Conservation (phyloP, 92 coral and sea anemone genomes). For the Muricea muricata region DNA sequence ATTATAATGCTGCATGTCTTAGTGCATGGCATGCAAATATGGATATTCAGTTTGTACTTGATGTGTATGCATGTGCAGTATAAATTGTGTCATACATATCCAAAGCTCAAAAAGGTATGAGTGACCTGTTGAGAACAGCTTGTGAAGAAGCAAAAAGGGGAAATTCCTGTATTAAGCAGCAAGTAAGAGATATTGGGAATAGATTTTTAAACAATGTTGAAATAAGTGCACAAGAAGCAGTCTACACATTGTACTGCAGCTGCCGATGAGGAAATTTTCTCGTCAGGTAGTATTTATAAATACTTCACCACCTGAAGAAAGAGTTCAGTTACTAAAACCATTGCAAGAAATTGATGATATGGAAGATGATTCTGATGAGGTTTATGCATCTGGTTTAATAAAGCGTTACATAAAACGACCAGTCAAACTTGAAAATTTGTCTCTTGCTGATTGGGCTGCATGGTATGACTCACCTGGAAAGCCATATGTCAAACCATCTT, state of each 20-base stretch:
- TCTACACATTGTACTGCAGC: too few relatives aligned
- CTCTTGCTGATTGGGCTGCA: slow-evolving; percentile 61
- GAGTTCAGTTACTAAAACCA: background rate
- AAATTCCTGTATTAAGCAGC: slow-evolving; percentile 18
- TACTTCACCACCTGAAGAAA: background rate
- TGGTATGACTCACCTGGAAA: slow-evolving; percentile 65
- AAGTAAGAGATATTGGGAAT: slow-evolving; percentile 6
- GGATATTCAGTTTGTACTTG: slow-evolving; percentile 16
- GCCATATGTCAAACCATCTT: slow-evolving; percentile 59
- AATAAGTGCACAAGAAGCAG: too few relatives aligned
- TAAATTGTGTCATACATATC: slow-evolving; percentile 69
- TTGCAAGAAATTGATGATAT: slow-evolving; percentile 23
- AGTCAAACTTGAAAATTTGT: background rate
- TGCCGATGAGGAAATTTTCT: too few relatives aligned
- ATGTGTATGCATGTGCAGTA: slow-evolving; percentile 78
- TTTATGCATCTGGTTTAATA: background rate
- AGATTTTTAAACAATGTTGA: too few relatives aligned
- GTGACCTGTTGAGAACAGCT: too few relatives aligned
- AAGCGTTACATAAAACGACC: background rate
- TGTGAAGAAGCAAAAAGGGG: slow-evolving; percentile 57
- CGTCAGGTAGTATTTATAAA: background rate
- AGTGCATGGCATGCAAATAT: too few relatives aligned
- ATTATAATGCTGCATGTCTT: too few relatives aligned
- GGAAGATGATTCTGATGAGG: background rate
- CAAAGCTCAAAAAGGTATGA: slow-evolving; percentile 31